These are phyloP conservation scores for Lichenostomus cassidix DNA, from an alignment of 2,113 vertebrate species.

Conservation along the genomic window DNA sequence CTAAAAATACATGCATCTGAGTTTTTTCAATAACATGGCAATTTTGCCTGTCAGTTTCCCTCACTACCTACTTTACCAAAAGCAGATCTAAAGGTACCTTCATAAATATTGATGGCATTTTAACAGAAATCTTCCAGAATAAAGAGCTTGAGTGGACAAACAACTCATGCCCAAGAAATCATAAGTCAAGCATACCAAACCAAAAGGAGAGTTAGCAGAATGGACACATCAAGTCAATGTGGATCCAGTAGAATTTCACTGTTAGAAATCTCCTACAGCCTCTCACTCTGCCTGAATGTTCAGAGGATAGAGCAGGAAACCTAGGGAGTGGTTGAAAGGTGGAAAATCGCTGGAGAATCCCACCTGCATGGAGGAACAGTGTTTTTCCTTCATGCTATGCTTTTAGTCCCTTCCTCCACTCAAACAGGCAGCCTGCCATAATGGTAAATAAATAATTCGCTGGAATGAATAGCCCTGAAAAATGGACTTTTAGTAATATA, in stretches of 20 bases:
- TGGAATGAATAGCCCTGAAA: neutral
- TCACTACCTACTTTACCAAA: neutral
- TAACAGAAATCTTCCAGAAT: slow-evolving; percentile 1
- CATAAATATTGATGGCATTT: neutral
- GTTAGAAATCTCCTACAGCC: neutral
- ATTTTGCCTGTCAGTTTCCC: neutral
- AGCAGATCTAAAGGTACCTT: neutral
- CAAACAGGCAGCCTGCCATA: neutral
- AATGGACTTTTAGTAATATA: neutral
- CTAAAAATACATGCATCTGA: neutral
- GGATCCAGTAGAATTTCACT: neutral
- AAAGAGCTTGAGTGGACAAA: neutral
- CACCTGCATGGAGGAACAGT: neutral
- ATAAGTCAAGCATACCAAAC: neutral
- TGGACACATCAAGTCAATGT: rapidly evolving
- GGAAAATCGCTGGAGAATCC: neutral
- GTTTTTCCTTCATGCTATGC: neutral
- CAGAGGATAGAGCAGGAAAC: neutral
- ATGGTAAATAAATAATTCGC: neutral
- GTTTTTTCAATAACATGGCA: neutral
- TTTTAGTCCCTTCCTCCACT: neutral
- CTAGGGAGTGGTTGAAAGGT: neutral
- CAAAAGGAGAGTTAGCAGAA: neutral
- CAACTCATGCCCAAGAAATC: neutral
- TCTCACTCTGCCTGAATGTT: neutral